Conservation (phyloP, 1,140 invertebrate genomes). For the Bombus impatiens region DNA sequence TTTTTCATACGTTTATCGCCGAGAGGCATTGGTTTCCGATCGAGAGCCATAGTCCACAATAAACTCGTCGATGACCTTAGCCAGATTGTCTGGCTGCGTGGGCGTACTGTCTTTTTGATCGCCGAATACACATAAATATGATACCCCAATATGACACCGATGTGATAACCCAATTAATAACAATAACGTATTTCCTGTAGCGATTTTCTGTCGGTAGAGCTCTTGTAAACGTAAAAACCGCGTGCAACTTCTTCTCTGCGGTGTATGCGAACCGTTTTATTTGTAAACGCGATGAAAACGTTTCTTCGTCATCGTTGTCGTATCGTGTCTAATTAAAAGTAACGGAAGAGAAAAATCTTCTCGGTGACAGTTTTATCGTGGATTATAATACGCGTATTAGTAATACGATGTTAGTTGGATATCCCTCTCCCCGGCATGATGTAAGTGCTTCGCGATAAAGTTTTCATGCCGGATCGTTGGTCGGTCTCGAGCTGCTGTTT, state of each 20-base stretch:
- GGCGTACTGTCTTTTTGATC: background rate
- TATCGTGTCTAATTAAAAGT: background rate
- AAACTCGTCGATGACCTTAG: background rate
- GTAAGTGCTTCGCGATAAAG: background rate
- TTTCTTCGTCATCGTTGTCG: background rate
- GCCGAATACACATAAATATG: too few relatives aligned
- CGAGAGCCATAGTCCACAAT: background rate
- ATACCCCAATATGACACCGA: too few relatives aligned
- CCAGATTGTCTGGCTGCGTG: background rate
- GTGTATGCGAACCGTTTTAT: background rate
- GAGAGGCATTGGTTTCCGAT: background rate
- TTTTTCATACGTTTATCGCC: conserved; percentile 18
- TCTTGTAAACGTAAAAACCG: background rate
- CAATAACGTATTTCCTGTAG: background rate
- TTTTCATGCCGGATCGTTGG: conserved; percentile 17
- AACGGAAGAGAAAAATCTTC: background rate
- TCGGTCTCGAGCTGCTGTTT: conserved; percentile 3
- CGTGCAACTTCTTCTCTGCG: background rate
- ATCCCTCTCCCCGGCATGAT: background rate
- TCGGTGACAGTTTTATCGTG: background rate
- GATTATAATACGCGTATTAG: background rate
- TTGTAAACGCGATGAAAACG: background rate
- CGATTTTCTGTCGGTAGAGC: too few relatives aligned
- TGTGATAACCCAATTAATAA: background rate
- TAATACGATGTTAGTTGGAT: background rate